Evolutionary conservation across 2,888 invertebrate species (phyloP).

Genomic region (Bhutanitis thaidina): DNA sequence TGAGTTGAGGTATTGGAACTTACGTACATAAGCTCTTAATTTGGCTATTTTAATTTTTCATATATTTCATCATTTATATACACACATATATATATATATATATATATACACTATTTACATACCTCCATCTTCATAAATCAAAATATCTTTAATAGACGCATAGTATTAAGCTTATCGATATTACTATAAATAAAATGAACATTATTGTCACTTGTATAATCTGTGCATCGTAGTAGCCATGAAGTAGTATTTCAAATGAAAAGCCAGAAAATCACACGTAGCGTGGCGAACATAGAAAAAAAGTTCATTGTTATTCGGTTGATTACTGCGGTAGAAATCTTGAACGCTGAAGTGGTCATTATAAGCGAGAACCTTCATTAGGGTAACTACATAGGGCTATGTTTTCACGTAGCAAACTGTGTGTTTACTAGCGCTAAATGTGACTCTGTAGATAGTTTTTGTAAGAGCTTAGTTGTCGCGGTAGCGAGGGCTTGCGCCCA

Average conservation of each 20-base stretch:
- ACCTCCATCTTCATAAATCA: too few species aligned
- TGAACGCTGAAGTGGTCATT: constrained; percentile 29
- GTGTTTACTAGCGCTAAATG: constrained; percentile 45
- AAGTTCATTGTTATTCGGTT: constrained; percentile 18
- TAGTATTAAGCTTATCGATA: too few species aligned
- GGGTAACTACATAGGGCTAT: constrained; percentile 32
- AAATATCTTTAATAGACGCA: too few species aligned
- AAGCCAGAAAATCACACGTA: constrained; percentile 2
- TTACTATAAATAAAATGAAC: too few species aligned
- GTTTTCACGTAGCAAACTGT: constrained; percentile 33
- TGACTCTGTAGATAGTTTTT: constrained; percentile 49
- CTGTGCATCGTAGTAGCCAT: background rate
- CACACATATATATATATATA: too few species aligned
- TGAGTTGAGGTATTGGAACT: too few species aligned
- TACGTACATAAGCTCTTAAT: too few species aligned
- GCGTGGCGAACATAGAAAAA: constrained; percentile 12
- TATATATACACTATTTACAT: too few species aligned
- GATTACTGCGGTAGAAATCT: constrained; percentile 32
- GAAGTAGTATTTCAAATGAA: constrained; percentile 8
- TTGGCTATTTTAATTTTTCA: too few species aligned
- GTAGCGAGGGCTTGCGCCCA: constrained; percentile 49
- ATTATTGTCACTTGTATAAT: constrained; percentile 8
- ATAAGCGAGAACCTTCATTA: constrained; percentile 33
- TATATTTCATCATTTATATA: too few species aligned
- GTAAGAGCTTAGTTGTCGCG: constrained; percentile 46